phyloP scores from a whole-genome alignment of 2,797 vertebrate genomes.

The Mareca penelope region DNA sequence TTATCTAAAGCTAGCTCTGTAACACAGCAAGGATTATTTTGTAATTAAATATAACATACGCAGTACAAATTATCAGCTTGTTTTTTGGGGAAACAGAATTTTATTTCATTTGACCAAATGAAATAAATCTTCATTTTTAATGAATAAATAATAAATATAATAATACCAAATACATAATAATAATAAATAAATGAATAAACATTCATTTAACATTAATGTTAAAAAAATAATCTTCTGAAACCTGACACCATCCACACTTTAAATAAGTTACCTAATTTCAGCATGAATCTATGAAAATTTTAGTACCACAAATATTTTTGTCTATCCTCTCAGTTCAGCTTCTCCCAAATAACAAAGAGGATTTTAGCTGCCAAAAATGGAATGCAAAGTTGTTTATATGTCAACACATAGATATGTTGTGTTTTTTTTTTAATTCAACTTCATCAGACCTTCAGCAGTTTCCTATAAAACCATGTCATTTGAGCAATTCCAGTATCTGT shows the following conservation, averaged over 20 bases:
- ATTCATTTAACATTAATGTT: no score
- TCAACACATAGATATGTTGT: background rate
- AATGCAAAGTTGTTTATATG: background rate
- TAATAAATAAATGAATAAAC: no score
- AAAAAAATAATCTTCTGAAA: no score
- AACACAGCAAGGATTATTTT: background rate
- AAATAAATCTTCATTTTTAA: background rate
- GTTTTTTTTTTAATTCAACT: background rate
- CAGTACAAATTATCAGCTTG: conserved; percentile 20
- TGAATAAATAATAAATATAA: no score
- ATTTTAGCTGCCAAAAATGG: background rate
- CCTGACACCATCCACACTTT: background rate
- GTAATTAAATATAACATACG: background rate
- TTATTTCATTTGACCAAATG: conserved; percentile 36
- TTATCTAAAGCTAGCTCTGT: background rate
- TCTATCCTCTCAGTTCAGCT: background rate
- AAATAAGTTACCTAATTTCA: background rate
- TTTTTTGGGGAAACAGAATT: conserved; percentile 30
- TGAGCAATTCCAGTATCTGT: background rate
- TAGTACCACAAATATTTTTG: background rate
- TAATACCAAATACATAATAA: no score
- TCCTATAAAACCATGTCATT: background rate
- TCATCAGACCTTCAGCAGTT: background rate
- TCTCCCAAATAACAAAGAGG: background rate
- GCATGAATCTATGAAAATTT: background rate